A percentile compares a stretch with the other conserved stretches of the same genome.
Conservation (phyloP, 2,888 invertebrate genomes). For the Drosophila nigritarsus region DNA sequence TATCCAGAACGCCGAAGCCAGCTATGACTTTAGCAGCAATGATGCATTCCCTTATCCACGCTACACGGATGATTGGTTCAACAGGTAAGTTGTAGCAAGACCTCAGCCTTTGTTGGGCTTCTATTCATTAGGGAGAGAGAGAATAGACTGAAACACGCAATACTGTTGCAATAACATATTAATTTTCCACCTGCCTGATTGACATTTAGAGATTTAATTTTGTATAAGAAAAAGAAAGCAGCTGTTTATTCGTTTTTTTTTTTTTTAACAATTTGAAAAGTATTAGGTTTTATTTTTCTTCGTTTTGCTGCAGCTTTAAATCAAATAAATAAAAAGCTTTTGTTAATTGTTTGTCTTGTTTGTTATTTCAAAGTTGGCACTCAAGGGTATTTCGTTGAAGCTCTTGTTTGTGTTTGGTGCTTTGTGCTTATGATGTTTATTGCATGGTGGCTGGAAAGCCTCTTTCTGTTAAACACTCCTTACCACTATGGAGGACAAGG, state of each 20-base stretch:
- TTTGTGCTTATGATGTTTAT: constrained; percentile 28
- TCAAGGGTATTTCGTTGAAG: constrained; percentile 12
- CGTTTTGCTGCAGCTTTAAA: neutral
- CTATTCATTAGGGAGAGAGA: constrained; percentile 3
- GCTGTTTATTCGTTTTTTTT: neutral
- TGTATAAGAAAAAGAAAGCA: neutral
- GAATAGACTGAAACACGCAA: neutral
- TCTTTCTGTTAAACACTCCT: constrained; percentile 22
- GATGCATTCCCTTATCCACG: constrained; percentile 99
- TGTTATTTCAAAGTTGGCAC: constrained; percentile 8
- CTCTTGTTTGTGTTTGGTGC: constrained; percentile 21
- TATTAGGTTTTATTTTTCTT: neutral
- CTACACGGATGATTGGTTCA: constrained; percentile 99
- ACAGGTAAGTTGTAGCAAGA: constrained; percentile 90
- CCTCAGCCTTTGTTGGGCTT: constrained; percentile 24
- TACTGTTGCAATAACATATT: neutral
- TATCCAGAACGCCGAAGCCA: constrained; percentile 96
- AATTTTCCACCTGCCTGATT: neutral
- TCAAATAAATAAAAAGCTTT: constrained; percentile 7
- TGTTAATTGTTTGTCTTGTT: constrained; percentile 18
- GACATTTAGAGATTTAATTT: constrained; percentile 14
- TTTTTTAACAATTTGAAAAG: constrained; percentile 1
- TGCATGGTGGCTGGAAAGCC: constrained; percentile 42
- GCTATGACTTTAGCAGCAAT: constrained; percentile 99
- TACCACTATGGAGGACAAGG: constrained; percentile 36